These are phyloP conservation scores for Eleginops maclovinus DNA, from an alignment of 2,113 vertebrate genomes.

Conservation along the genomic window DNA sequence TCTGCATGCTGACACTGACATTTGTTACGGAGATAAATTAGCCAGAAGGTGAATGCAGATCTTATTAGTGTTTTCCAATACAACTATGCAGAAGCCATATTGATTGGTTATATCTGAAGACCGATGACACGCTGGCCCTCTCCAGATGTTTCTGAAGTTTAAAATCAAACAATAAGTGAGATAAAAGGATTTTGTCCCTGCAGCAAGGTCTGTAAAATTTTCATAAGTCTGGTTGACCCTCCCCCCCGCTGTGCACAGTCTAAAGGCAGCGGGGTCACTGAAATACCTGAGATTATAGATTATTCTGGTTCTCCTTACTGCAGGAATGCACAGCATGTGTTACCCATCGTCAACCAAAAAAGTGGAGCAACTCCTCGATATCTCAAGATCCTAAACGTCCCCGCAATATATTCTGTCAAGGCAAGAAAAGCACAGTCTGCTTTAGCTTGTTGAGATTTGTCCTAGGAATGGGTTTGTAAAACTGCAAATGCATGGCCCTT, in stretches of 20 bases:
- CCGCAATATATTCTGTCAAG: conserved; percentile 32
- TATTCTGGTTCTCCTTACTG: conserved; percentile 58
- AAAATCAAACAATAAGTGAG: background rate
- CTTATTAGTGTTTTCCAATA: conserved; percentile 6
- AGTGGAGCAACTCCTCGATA: conserved; percentile 45
- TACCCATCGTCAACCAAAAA: conserved; percentile 45
- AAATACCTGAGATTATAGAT: conserved; percentile 61
- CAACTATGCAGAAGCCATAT: background rate
- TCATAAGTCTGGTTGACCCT: conserved; percentile 31
- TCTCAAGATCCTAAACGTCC: no score
- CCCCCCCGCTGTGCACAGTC: conserved; percentile 18
- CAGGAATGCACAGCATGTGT: conserved; percentile 68
- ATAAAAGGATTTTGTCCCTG: conserved; percentile 6
- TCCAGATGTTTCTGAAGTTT: background rate
- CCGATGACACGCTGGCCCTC: background rate
- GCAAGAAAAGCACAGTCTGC: conserved; percentile 12
- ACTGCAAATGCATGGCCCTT: no score
- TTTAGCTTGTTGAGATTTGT: no score
- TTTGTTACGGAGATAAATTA: conserved; percentile 30
- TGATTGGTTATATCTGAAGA: background rate
- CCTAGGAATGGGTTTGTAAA: no score
- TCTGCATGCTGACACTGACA: conserved; percentile 36
- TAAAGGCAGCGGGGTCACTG: background rate
- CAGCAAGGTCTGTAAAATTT: conserved; percentile 18
- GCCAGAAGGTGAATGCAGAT: conserved; percentile 10